These are phyloP conservation scores for Clistopyga incitator DNA, from an alignment of 2,888 invertebrate genomes.

Conservation along the genomic window DNA sequence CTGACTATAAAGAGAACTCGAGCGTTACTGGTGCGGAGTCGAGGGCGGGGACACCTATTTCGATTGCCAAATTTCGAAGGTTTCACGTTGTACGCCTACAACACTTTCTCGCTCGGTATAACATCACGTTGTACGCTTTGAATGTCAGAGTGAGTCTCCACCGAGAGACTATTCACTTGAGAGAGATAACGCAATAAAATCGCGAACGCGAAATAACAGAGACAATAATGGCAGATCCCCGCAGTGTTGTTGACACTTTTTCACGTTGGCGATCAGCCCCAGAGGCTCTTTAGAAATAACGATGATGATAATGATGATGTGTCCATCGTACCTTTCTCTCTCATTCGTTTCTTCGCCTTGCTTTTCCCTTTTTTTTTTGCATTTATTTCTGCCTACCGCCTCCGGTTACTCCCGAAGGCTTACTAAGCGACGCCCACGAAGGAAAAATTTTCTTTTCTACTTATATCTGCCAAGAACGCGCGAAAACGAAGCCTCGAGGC, in stretches of 20 bases:
- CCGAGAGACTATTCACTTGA: conserved; percentile 14
- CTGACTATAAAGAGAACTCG: conserved; percentile 29
- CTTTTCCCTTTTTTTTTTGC: conserved; percentile 31
- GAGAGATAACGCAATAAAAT: conserved; percentile 14
- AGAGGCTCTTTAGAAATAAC: conserved; percentile 72
- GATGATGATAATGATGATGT: conserved; percentile 69
- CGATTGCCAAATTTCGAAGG: conserved; percentile 51
- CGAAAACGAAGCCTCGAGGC: conserved; percentile 21
- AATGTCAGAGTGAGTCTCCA: conserved; percentile 5
- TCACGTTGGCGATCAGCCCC: conserved; percentile 45
- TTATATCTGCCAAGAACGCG: conserved; percentile 11
- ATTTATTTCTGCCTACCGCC: conserved; percentile 70
- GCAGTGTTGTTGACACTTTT: conserved; percentile 54
- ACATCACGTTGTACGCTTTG: not conserved
- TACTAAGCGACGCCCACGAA: conserved; percentile 6
- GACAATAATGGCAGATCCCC: conserved; percentile 47
- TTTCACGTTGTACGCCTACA: conserved; percentile 1
- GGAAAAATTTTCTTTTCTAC: conserved; percentile 14
- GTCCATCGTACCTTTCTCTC: conserved; percentile 2
- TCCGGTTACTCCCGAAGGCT: conserved; percentile 47
- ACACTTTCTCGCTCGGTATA: conserved; percentile 12
- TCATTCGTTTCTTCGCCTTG: conserved; percentile 3
- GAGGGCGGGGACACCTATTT: conserved; percentile 31
- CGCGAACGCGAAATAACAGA: conserved; percentile 17
- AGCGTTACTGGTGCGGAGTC: conserved; percentile 1